Evolutionary conservation across 2,113 vertebrate species (phyloP).

Genomic region (Xiphophorus maculatus): DNA sequence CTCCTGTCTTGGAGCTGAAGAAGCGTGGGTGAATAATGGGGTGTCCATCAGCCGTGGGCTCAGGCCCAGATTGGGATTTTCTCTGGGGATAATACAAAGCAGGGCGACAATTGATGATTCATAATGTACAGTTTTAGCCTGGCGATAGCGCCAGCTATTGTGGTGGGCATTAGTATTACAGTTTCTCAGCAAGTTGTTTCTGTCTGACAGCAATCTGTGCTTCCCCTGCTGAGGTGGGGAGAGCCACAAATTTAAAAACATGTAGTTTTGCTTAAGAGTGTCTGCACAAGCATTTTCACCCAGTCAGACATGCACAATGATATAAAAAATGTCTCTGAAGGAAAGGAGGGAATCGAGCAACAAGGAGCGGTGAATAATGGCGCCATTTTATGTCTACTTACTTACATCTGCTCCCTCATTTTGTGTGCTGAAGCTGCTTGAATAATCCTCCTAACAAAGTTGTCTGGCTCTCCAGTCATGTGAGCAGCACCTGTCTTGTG

Average conservation of each 20-base stretch:
- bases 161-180: constrained; percentile 68
- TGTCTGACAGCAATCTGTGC: constrained; percentile 71
- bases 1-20: constrained; percentile 72
- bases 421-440: constrained; percentile 45
- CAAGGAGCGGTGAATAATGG: constrained; percentile 49
- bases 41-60: constrained; percentile 81
- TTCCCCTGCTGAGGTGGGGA: constrained; percentile 65
- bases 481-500: constrained; percentile 75
- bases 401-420: constrained; percentile 28
- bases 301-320: constrained; percentile 34
- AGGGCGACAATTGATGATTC: constrained; percentile 81
- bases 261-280: constrained; percentile 61
- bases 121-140: constrained; percentile 82
- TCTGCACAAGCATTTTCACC: constrained; percentile 37
- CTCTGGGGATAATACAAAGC: constrained; percentile 83
- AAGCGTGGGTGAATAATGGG: constrained; percentile 81
- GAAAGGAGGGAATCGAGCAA: constrained; percentile 45
- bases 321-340: constrained; percentile 48
- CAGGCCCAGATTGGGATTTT: constrained; percentile 82
- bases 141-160: constrained; percentile 70
- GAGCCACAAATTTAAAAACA: constrained; percentile 74
- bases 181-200: constrained; percentile 52
- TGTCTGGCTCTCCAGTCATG: constrained; percentile 74
- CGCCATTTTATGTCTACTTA: constrained; percentile 47
- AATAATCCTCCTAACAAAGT: constrained; percentile 75